Evolutionary conservation across 2,113 vertebrate species (phyloP), one percentile per base, ranked within the genome.

Genomic region (Stigmatopora argus): DNA sequence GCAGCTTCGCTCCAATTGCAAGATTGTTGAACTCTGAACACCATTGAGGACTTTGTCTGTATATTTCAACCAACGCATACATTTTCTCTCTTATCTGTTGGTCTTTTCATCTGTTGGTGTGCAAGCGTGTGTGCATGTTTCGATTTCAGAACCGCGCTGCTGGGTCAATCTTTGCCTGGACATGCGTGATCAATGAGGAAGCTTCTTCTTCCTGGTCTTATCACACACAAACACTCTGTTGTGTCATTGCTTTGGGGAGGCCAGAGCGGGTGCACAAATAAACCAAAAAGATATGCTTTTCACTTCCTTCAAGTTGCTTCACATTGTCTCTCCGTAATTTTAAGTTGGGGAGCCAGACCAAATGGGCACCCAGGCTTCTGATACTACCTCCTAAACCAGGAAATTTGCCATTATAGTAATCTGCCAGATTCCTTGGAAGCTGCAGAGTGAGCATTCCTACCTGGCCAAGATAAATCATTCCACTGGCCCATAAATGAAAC

Each of bases 191-290:
- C 85, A 82, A 74, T 85, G 77, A 69, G 38, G 62, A 78, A 61
- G 19, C 61, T 70, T 69, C 62, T 79, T 77, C 68, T 82, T 82
- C 68, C 80, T 68, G 69, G 76, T 84, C 85, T 84, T 87, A 80
- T 86, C 80, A 51, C 75, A 80, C 71, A 65, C 65, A 81, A 81
- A 83, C 85, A 80, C 77, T 78, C 81, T 45, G 78, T 83, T 71
- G 69, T 71, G 62, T 48, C 72, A 65, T 55, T 6, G 66, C 72
- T 67, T 70, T 11, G n/a, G 64, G 38, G 67, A 67, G 67, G 65
- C 57, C 77, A 73, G 71, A 68, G 19, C 38, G 19, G 31, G 31
- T 59, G 18, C 66, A 57, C 77, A 56, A 69, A 71, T 72, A 81
- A 81, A 83, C 74, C 80, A 78, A 83, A n/a, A 61, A 23, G 11